Percentiles rank a stretch among this genome's conserved stretches.
Evolutionary conservation across 2,888 invertebrate genomes (phyloP).

Genomic region (Epistrophe eligans): DNA sequence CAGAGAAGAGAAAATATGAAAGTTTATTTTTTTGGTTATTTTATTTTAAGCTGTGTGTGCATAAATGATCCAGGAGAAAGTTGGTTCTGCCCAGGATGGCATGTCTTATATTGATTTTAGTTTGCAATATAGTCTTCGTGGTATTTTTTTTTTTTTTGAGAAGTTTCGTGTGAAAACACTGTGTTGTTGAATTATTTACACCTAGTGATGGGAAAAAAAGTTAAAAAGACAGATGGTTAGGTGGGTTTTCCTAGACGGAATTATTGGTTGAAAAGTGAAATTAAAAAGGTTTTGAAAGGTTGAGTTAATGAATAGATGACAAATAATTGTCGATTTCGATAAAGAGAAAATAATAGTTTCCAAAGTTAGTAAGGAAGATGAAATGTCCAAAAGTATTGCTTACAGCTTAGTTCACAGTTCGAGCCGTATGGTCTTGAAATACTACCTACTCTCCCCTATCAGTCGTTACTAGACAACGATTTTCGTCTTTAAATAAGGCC

Average conservation of each 20-base stretch:
- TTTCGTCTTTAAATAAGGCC: too few relatives aligned
- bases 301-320: too few relatives aligned
- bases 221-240: neutral
- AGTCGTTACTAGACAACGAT: too few relatives aligned
- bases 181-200: neutral
- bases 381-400: too few relatives aligned
- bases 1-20: slow-evolving; percentile 11
- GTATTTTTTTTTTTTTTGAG: neutral
- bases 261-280: slow-evolving; percentile 15
- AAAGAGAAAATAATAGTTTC: too few relatives aligned
- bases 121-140: neutral
- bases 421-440: too few relatives aligned
- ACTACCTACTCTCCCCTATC: too few relatives aligned
- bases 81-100: neutral
- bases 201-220: neutral
- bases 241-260: neutral
- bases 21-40: slow-evolving; percentile 1
- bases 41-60: slow-evolving; percentile 6
- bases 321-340: too few relatives aligned
- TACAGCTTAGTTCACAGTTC: too few relatives aligned
- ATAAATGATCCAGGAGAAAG: slow-evolving; percentile 25
- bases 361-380: too few relatives aligned
- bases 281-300: neutral
- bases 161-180: neutral
- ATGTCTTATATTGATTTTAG: slow-evolving; percentile 17